Conservation (phyloP, 2,113 vertebrate species). For the Xenotilapia leptura region DNA sequence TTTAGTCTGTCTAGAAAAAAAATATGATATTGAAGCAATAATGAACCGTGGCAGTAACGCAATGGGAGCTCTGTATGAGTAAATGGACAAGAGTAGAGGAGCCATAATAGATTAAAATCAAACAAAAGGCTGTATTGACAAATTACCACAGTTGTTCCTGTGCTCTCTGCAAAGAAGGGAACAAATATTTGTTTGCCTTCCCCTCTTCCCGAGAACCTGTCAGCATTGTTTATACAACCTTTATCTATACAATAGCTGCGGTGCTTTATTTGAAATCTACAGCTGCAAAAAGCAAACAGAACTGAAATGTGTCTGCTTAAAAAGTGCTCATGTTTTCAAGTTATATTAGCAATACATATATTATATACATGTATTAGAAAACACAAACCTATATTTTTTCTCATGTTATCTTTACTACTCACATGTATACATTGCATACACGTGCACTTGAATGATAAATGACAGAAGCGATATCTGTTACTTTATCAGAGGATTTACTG, state of each 20-base stretch:
- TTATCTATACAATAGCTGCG: neutral
- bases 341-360: neutral
- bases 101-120: conserved; percentile 59
- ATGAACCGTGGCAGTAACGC: conserved; percentile 55
- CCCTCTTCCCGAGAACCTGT: neutral
- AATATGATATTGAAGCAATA: conserved; percentile 14
- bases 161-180: conserved; percentile 1
- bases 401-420: neutral
- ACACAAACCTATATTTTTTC: neutral
- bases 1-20: neutral
- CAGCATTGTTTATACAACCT: neutral
- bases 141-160: conserved; percentile 18
- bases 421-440: neutral
- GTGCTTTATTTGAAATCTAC: neutral
- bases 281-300: neutral
- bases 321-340: neutral
- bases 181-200: conserved; percentile 7
- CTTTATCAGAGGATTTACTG: neutral
- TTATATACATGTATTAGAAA: neutral
- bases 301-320: neutral
- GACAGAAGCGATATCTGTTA: neutral
- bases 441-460: neutral
- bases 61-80: conserved; percentile 54
- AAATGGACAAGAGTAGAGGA: conserved; percentile 57
- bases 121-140: conserved; percentile 41